phyloP scores from a whole-genome alignment of 1,140 invertebrate genomes.

The Homalodisca vitripennis region DNA sequence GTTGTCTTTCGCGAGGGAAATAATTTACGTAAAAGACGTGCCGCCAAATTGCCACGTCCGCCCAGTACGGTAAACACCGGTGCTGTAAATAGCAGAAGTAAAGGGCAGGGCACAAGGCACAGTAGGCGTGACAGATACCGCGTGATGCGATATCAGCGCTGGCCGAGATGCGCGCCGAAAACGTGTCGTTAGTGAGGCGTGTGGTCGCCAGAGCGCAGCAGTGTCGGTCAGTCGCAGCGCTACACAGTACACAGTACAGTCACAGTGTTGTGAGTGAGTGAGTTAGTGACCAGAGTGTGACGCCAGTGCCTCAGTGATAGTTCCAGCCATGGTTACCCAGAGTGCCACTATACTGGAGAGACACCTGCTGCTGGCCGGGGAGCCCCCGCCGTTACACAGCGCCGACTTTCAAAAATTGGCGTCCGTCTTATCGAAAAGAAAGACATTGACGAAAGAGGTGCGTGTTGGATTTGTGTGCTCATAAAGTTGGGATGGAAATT shows the following conservation, averaged over 20 bases:
- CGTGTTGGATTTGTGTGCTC: too few species aligned
- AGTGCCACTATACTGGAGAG: conserved; percentile 34
- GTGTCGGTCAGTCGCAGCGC: background rate
- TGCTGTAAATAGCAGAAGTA: too few species aligned
- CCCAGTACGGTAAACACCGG: too few species aligned
- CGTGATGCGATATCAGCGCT: too few species aligned
- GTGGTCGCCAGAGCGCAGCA: conserved; percentile 3
- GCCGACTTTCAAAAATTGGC: conserved; percentile 19
- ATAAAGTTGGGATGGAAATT: too few species aligned
- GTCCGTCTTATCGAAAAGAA: conserved; percentile 17
- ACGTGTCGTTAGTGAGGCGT: background rate
- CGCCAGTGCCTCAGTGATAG: background rate
- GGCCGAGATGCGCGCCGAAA: background rate
- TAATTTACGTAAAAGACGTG: too few species aligned
- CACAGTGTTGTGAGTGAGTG: background rate
- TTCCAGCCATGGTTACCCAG: conserved; percentile 35
- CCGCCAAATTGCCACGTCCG: too few species aligned
- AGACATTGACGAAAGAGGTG: conserved; percentile 28
- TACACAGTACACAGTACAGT: background rate
- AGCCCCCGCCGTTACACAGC: conserved; percentile 28
- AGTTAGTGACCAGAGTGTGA: conserved; percentile 3
- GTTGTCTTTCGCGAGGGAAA: too few species aligned
- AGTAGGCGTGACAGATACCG: too few species aligned
- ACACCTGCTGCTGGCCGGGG: conserved; percentile 26
- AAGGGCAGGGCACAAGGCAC: too few species aligned